Evolutionary conservation across 2,797 vertebrate species (phyloP).

Genomic region (Alauda arvensis): DNA sequence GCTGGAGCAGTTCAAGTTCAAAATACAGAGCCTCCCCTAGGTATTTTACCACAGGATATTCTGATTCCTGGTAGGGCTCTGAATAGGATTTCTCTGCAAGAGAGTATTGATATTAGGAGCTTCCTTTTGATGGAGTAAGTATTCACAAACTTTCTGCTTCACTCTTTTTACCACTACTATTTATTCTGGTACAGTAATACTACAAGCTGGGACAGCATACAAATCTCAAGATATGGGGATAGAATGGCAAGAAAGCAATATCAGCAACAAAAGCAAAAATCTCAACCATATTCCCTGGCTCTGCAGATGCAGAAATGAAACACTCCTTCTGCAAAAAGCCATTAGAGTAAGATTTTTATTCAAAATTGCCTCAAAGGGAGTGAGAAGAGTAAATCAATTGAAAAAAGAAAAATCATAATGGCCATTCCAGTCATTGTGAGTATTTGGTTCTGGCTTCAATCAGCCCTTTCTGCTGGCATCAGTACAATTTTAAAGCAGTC

Average conservation of each 20-base stretch:
- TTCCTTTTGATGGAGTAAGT: background rate
- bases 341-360: background rate
- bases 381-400: background rate
- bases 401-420: background rate
- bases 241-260: background rate
- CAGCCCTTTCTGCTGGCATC: background rate
- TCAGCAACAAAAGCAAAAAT: background rate
- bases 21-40: slow-evolving; percentile 65
- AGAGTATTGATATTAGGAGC: background rate
- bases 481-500: background rate
- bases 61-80: slow-evolving; percentile 25
- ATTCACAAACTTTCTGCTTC: background rate
- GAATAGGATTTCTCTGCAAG: slow-evolving; percentile 50
- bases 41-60: slow-evolving; percentile 65
- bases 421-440: background rate
- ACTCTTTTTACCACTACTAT: background rate
- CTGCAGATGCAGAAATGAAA: background rate
- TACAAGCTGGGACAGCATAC: background rate
- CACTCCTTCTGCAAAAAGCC: background rate
- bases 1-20: slow-evolving; percentile 61
- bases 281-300: background rate
- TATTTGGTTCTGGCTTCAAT: background rate
- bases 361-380: background rate
- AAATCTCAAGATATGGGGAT: background rate
- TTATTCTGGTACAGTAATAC: background rate